Evolutionary conservation across 2,113 vertebrate species (phyloP).

Genomic region (Oncorhynchus clarkii): DNA sequence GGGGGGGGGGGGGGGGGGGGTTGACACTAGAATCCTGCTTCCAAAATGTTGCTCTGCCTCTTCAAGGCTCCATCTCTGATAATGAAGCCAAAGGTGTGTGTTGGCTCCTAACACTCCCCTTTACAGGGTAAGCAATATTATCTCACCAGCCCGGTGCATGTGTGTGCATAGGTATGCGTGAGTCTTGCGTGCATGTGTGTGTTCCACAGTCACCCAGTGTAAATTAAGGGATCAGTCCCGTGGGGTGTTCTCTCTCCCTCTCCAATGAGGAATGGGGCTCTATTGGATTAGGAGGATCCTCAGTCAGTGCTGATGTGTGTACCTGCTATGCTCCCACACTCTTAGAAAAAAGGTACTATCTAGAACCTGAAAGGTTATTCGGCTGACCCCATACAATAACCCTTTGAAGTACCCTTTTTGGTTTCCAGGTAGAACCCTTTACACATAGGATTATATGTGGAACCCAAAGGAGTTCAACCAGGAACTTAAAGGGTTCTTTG

Average conservation of each 20-base stretch:
- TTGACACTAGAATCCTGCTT: too few species aligned
- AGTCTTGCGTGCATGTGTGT: slow-evolving; percentile 13
- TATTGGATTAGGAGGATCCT: slow-evolving; percentile 54
- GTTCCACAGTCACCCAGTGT: not conserved
- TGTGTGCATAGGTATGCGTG: slow-evolving; percentile 16
- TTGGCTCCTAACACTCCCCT: not conserved
- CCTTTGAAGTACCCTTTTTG: too few species aligned
- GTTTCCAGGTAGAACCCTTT: too few species aligned
- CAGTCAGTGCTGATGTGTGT: slow-evolving; percentile 2
- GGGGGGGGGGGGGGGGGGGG: too few species aligned
- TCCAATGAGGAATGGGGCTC: slow-evolving; percentile 56
- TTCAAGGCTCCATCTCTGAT: slow-evolving; percentile 14
- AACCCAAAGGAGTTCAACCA: too few species aligned
- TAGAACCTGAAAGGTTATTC: too few species aligned
- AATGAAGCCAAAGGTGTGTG: slow-evolving; percentile 51
- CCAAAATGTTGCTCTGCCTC: not conserved
- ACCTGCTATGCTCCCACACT: slow-evolving; percentile 17
- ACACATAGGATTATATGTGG: too few species aligned
- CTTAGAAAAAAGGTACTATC: slow-evolving; percentile 10
- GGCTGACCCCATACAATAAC: too few species aligned
- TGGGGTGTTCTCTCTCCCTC: slow-evolving; percentile 54
- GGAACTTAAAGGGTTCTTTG: too few species aligned
- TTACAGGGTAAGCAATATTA: slow-evolving; percentile 19
- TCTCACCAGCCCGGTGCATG: slow-evolving; percentile 16
- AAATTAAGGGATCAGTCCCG: slow-evolving; percentile 55